Evolutionary conservation across 2,888 invertebrate genomes (phyloP).

Genomic region (Lasioglossum villosulum): DNA sequence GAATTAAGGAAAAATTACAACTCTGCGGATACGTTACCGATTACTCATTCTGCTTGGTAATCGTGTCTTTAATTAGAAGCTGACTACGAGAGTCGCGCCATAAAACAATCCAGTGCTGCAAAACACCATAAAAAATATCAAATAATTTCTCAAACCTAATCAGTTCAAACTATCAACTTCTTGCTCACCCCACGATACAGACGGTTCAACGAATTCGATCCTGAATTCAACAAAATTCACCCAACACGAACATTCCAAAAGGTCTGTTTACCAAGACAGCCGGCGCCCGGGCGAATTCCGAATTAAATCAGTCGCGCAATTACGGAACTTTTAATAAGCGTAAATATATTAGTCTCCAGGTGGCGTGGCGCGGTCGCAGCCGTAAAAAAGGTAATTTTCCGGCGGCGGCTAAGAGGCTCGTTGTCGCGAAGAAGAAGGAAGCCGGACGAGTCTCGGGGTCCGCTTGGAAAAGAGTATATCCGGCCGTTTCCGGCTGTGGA

Average conservation of each 20-base stretch:
- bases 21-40: background rate
- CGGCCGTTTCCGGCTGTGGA: conserved; percentile 17
- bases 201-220: too few species aligned
- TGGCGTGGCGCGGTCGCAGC: background rate
- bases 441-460: background rate
- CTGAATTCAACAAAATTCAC: background rate
- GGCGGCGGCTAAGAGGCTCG: conserved; percentile 2
- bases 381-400: conserved; percentile 36
- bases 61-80: background rate
- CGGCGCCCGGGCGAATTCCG: background rate
- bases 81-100: too few species aligned
- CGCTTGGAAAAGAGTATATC: conserved; percentile 20
- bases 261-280: background rate
- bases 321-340: conserved; percentile 48
- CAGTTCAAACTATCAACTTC: too few species aligned
- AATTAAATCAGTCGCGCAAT: background rate
- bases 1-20: background rate
- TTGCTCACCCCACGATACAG: too few species aligned
- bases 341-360: conserved; percentile 37
- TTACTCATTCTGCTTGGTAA: background rate
- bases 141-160: too few species aligned
- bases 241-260: background rate
- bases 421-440: background rate
- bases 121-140: too few species aligned
- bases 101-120: too few species aligned